Evolutionary conservation across 1,140 invertebrate genomes (phyloP).

Genomic region (Sinonovacula constricta): DNA sequence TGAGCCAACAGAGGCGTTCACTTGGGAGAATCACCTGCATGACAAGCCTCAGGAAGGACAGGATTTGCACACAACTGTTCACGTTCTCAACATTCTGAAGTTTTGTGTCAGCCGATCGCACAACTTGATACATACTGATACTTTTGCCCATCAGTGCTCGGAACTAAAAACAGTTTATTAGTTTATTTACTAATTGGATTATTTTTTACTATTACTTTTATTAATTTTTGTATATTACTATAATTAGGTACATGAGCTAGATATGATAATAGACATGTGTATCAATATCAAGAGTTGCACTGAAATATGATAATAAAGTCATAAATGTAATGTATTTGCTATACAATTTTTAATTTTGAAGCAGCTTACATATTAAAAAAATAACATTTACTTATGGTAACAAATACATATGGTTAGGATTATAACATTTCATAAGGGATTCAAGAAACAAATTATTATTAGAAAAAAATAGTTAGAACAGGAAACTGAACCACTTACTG

Average conservation of each 20-base stretch:
- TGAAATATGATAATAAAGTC: too few species aligned
- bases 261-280: not conserved
- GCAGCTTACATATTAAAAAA: too few species aligned
- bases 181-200: too few species aligned
- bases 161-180: too few species aligned
- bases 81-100: slow-evolving; percentile 74
- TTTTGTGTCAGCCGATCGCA: slow-evolving; percentile 70
- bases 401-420: too few species aligned
- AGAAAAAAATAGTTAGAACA: too few species aligned
- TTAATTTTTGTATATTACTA: not conserved
- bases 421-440: too few species aligned
- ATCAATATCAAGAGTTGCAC: too few species aligned
- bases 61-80: slow-evolving; percentile 72
- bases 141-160: slow-evolving; percentile 77
- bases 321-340: too few species aligned
- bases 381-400: too few species aligned
- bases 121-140: slow-evolving; percentile 75
- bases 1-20: slow-evolving; percentile 76
- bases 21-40: slow-evolving; percentile 75
- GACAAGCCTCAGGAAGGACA: slow-evolving; percentile 72
- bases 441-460: too few species aligned
- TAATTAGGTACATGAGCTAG: not conserved
- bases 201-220: not conserved
- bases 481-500: slow-evolving; percentile 69
- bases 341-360: too few species aligned